Base-by-base conservation (phyloP, 2,888 invertebrate genomes). In the Drosophila lutescens region DNA sequence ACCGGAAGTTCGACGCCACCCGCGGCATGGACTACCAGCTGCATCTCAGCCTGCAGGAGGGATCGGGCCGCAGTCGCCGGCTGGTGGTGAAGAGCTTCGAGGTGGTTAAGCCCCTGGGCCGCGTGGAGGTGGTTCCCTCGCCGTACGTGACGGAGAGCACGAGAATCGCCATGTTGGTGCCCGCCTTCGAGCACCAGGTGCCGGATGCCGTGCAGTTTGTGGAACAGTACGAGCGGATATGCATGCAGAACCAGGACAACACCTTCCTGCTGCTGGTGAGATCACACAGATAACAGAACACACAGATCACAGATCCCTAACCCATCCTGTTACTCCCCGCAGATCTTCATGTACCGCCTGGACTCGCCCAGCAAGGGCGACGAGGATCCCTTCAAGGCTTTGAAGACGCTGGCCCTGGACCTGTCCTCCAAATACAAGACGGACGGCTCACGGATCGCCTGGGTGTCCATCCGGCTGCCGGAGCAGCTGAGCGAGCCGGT, bases 101-200 rank as follows among this genome's bases (percentile, higher is more conserved):
- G 93, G 94, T 96, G 43, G 95, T 95, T 57, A 96, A 98, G 77
- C 96, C 97, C 13, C 93, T 99, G 61, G 97, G 97, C 15, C 95
- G 95, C 67, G 96, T 98, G 9, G 97, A 98, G 90, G 95, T 99
- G 67, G 94, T 98, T 41, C 96, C 97, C 1, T 97, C 98, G 90
- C 98, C 98, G 0, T 99, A 98, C 93, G 98, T 99, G 1, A 99
- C 98, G 0, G 99, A 99, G 93, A 97, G 96, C 91, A 95, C 96
- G 7, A 94, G 97, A 76, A 94, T 98, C 5, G 94, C 95, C 65
- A 93, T 98, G 76, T 92, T 98, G 78, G 92, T 98, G 74, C 95
- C 96, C 0, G 93, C 96, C 4, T 93, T 94, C 88, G 93, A 94
- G 85, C 91, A 91, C 62, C 93, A 93, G 80, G 92, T 93, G 26